These are phyloP conservation scores for Poecilia picta DNA, from an alignment of 2,797 vertebrate species.

Conservation along the genomic window DNA sequence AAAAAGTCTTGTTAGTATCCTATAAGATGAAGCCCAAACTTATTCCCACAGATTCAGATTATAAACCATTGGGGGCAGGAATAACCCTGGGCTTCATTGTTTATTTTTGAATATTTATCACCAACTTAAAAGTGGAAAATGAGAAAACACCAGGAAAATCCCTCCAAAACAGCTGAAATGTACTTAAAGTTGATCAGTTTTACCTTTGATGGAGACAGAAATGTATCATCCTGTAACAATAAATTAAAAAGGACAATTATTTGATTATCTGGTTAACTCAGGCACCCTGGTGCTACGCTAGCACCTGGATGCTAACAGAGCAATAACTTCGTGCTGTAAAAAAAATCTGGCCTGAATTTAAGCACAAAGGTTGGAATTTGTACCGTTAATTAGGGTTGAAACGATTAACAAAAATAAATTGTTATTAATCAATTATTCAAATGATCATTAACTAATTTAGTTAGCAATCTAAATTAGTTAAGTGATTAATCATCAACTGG, in stretches of 20 bases:
- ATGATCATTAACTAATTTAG: too few relatives aligned
- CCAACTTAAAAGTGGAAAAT: neutral
- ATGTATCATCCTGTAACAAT: neutral
- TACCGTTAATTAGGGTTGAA: too few relatives aligned
- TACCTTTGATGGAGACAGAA: neutral
- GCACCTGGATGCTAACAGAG: too few relatives aligned
- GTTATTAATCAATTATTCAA: too few relatives aligned
- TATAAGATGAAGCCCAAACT: neutral
- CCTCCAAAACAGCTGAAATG: neutral
- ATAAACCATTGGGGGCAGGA: neutral
- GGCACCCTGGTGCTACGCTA: neutral
- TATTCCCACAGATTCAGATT: neutral
- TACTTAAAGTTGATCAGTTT: neutral
- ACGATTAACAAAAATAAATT: too few relatives aligned
- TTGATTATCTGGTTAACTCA: neutral
- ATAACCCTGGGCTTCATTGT: neutral
- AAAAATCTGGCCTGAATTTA: too few relatives aligned
- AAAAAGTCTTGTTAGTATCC: neutral
- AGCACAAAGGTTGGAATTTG: too few relatives aligned
- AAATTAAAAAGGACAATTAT: neutral
- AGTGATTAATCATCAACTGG: too few relatives aligned
- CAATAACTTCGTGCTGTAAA: too few relatives aligned
- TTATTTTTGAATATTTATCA: neutral
- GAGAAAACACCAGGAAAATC: neutral
- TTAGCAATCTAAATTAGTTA: too few relatives aligned